These are phyloP conservation scores for Noctua pronuba DNA, from an alignment of 2,888 invertebrate genomes.

Conservation along the genomic window DNA sequence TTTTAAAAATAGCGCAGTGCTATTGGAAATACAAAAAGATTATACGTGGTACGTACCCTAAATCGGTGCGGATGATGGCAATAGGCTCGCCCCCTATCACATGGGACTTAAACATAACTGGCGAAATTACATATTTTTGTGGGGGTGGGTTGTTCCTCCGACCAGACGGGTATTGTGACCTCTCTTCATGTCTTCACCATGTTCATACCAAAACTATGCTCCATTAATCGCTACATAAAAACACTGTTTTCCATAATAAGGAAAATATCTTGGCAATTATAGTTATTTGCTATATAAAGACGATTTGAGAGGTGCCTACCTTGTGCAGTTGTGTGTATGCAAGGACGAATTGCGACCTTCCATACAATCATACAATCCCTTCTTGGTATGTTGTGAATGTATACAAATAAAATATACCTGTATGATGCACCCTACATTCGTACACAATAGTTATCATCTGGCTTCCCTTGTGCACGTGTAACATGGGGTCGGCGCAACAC, in stretches of 20 bases:
- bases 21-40: no score
- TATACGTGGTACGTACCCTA: no score
- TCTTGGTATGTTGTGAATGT: neutral
- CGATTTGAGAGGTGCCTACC: constrained; percentile 13
- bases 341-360: constrained; percentile 9
- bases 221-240: neutral
- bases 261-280: neutral
- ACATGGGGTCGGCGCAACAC: no score
- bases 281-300: neutral
- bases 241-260: neutral
- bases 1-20: no score
- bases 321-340: neutral
- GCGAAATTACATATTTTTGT: no score
- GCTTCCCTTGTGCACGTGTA: neutral
- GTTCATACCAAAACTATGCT: no score
- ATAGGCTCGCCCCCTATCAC: no score
- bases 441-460: neutral
- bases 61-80: no score
- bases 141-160: no score
- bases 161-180: no score
- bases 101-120: no score
- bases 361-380: constrained; percentile 15
- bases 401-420: neutral
- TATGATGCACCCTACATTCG: neutral
- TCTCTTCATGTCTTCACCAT: no score